These are phyloP conservation scores for Drosophila neoperkinsi DNA, from an alignment of 2,888 invertebrate species.

Conservation along the genomic window DNA sequence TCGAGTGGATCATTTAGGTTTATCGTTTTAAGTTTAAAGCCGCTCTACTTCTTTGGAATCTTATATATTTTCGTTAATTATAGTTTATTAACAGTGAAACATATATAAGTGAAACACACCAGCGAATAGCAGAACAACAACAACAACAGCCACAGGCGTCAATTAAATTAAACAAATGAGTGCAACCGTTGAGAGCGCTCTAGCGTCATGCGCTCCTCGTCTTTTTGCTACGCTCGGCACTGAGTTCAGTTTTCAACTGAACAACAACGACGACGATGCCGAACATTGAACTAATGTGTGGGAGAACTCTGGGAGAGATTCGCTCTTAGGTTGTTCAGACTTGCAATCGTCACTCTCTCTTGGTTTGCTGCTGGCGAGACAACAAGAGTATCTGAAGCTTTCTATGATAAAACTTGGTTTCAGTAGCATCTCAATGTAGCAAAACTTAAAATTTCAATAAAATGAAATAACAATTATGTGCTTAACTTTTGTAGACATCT, in stretches of 20 bases:
- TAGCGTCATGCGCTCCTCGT: conserved; percentile 16
- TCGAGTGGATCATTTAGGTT: conserved; percentile 9
- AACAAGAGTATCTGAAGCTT: conserved; percentile 24
- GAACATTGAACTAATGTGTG: conserved; percentile 41
- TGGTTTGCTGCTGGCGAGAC: conserved; percentile 2
- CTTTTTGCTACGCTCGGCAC: conserved; percentile 35
- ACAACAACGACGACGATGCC: conserved; percentile 7
- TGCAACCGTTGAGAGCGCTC: conserved; percentile 40
- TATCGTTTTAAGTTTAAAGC: conserved; percentile 19
- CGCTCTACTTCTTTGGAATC: conserved; percentile 18
- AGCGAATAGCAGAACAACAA: conserved; percentile 23
- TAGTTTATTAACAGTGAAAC: conserved; percentile 56
- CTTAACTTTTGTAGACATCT: not conserved
- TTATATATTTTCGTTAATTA: conserved; percentile 54
- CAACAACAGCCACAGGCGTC: conserved; percentile 50
- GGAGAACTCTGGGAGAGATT: conserved; percentile 20
- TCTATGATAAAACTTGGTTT: conserved; percentile 19
- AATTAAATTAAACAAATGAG: conserved; percentile 56
- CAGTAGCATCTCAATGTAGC: not conserved
- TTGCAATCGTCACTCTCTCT: conserved; percentile 14
- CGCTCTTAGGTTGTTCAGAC: not conserved
- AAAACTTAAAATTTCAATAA: not conserved
- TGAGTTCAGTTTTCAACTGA: conserved; percentile 46
- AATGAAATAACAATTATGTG: not conserved
- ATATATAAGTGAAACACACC: conserved; percentile 44